Base-by-base conservation (phyloP, 2,888 invertebrate genomes). In the Herminia tarsipennalis region DNA sequence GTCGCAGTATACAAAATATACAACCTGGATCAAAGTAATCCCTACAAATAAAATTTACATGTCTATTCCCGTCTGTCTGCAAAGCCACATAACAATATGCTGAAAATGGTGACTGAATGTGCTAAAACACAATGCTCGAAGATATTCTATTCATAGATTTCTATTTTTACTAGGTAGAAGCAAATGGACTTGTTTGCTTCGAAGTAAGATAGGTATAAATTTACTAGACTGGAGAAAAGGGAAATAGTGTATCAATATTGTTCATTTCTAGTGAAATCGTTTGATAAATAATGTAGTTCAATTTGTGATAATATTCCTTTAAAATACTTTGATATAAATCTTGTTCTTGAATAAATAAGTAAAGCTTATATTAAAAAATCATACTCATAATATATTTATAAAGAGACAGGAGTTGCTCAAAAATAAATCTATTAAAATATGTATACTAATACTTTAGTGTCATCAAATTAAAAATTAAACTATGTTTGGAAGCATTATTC, bases 41-140 rank as follows among this genome's bases (percentile, higher is more conserved):
- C n/a, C 22, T 14, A 34, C 6, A 35, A 47, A 44, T 50, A 44
- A 36, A 54, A 25, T 46, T 30, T 37, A 29, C 25, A 21, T 13
- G 35, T 24, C 56, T 63, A 52, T 55, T 64, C 46, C 40, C 39
- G 60, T 17, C 10, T 30, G 36, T 34, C 41, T 30, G 21, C 49
- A 39, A 52, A 51, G 48, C 38, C 28, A 20, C 39, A 37, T 24
- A n/a, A 47, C 10, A 27, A 16, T 20, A 52, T 42, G 51, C 18
- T 36, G 27, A 34, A 46, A 57, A 55, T 46, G 33, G 35, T 30
- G 32, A 38, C 64, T 45, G 47, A 56, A 58, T 49, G 58, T 47
- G 39, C 58, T 61, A 56, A 56, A 66, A 64, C 55, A 65, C 48
- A 61, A 67, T 58, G 53, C 56, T 47, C 29, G 36, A 41, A 66